phyloP scores from a whole-genome alignment of 2,797 vertebrate species.

The Syncerus caffer region DNA sequence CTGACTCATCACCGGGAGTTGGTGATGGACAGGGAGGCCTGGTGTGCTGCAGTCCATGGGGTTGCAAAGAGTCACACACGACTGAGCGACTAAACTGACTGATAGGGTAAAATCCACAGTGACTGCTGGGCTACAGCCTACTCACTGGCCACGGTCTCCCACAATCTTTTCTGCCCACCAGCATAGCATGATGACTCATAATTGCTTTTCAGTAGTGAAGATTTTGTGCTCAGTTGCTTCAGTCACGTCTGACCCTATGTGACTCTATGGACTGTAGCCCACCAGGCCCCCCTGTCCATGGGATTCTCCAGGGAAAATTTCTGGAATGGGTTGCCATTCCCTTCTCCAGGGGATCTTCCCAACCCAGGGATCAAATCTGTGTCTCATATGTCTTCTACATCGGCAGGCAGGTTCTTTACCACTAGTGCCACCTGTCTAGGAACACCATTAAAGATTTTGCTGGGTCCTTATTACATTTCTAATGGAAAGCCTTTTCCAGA shows the following conservation, averaged over 20 bases:
- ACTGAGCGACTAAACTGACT: neutral
- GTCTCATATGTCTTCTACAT: neutral
- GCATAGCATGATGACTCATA: neutral
- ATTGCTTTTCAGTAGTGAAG: neutral
- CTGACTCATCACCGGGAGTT: neutral
- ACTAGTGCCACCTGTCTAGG: neutral
- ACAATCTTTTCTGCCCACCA: neutral
- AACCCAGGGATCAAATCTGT: neutral
- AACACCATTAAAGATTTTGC: neutral
- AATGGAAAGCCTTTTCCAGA: neutral
- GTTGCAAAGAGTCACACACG: neutral
- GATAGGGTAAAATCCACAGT: neutral
- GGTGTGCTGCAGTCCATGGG: neutral
- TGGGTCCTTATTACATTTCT: neutral
- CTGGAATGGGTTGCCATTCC: neutral
- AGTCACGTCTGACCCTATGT: neutral
- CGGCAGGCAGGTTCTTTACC: neutral
- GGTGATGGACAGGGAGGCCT: neutral
- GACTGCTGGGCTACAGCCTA: neutral
- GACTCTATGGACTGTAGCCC: neutral
- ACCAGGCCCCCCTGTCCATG: neutral
- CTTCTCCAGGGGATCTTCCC: neutral
- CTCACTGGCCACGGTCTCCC: neutral
- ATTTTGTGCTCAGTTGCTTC: neutral
- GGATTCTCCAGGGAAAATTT: neutral